phyloP scores from a whole-genome alignment of 1,140 invertebrate genomes.

The Cydia amplana region DNA sequence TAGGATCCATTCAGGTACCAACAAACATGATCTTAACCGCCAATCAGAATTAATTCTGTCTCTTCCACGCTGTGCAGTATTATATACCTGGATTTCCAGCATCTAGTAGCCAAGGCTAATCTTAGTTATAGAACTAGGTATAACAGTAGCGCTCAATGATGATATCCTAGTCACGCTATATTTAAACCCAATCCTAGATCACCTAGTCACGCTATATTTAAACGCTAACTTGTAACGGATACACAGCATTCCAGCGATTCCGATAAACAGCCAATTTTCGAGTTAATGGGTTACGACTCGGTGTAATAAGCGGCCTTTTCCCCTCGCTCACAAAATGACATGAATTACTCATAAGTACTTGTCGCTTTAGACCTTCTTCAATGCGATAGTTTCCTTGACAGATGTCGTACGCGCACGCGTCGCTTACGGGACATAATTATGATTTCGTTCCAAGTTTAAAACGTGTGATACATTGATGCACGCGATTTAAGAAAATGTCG shows the following conservation, averaged over 20 bases:
- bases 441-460: constrained; percentile 7
- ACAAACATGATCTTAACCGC: too few relatives aligned
- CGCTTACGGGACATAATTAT: constrained; percentile 9
- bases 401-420: constrained; percentile 12
- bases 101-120: too few relatives aligned
- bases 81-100: too few relatives aligned
- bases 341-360: background rate
- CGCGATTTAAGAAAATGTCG: background rate
- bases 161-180: too few relatives aligned
- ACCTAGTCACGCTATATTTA: background rate
- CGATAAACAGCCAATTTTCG: constrained; percentile 3
- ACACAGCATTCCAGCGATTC: background rate
- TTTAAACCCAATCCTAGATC: background rate
- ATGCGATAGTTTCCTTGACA: background rate
- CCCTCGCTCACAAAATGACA: background rate
- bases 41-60: too few relatives aligned
- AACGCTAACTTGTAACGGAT: background rate
- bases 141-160: background rate
- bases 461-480: background rate
- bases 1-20: too few relatives aligned
- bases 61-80: too few relatives aligned
- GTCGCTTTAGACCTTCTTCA: background rate
- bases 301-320: background rate
- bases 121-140: too few relatives aligned
- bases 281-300: background rate